phyloP scores from a whole-genome alignment of 1,140 invertebrate genomes.

The Zeugodacus cucurbitae region DNA sequence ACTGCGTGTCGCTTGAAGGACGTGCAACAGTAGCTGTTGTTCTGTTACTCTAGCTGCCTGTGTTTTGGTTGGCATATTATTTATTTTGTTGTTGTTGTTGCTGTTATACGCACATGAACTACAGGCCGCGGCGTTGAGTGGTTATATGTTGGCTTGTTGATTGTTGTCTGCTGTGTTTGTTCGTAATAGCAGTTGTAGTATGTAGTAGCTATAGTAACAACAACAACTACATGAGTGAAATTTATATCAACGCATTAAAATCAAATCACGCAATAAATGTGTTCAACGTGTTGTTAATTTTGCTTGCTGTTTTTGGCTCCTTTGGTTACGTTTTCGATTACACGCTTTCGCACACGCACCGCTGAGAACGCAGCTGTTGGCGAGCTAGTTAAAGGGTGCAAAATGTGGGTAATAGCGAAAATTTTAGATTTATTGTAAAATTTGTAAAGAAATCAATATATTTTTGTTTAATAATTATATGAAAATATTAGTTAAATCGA shows the following conservation, averaged over 20 bases:
- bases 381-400: background rate
- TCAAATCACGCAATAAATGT: slow-evolving; percentile 42
- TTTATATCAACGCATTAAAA: slow-evolving; percentile 39
- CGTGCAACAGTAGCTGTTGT: slow-evolving; percentile 16
- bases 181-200: background rate
- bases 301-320: background rate
- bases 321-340: background rate
- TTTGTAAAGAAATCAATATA: no score
- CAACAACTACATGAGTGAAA: background rate
- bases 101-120: background rate
- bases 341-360: background rate
- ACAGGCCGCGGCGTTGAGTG: background rate
- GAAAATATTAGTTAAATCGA: no score
- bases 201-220: background rate
- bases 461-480: no score
- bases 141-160: background rate
- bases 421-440: no score
- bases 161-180: background rate
- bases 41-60: background rate
- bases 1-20: slow-evolving; percentile 23
- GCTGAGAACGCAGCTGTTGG: background rate
- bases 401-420: background rate
- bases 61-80: background rate
- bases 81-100: slow-evolving; percentile 2
- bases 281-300: slow-evolving; percentile 33